Evolutionary conservation across 2,113 vertebrate species (phyloP), one percentile per base, ranked within the genome.

Genomic region (Delphinus delphis): DNA sequence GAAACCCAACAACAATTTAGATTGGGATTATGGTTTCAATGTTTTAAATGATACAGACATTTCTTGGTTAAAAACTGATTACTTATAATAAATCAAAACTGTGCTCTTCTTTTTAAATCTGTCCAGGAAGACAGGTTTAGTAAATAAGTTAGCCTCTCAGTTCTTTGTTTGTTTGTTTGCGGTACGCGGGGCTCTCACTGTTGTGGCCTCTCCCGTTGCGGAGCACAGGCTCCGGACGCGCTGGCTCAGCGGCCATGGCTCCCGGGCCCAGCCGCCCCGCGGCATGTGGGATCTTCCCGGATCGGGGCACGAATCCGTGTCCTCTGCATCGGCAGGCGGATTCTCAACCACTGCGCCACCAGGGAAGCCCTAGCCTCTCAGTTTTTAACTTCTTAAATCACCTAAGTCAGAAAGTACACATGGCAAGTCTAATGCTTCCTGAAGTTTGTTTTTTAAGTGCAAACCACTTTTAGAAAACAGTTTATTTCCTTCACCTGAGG

Each of bases 401-500:
- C 25, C 31, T n/a, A 62, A n/a, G 47, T 96, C 28, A 58, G 70
- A 21, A 88, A 88, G 47, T 47, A 28, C 31, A 68, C 5, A 31
- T 3, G 38, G 36, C 31, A 83, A 86, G 23, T 21, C 50, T 80
- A 67, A 67, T 91, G 44, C n/a, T 85, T 85, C 88, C 31, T 88
- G 90, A 89, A 82, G 31, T 38, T 58, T 77, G 65, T 41, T 70
- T 12, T 36, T 3, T n/a, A 55, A 71, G 60, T 38, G n/a, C 17
- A 63, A 79, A 47, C 25, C 38, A 68, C 17, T 79, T 92, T 87
- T 73, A 33, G 60, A 53, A 47, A 93, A 47, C 23, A 92, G 44
- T 71, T 93, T 82, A 73, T 50, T 92, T 89, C 71, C 71, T 94
- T 90, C 41, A 90, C 85, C 62, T 91, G 76, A 94, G 81, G 77